phyloP scores from a whole-genome alignment of 2,888 invertebrate genomes.

The Eurytoma californica region DNA sequence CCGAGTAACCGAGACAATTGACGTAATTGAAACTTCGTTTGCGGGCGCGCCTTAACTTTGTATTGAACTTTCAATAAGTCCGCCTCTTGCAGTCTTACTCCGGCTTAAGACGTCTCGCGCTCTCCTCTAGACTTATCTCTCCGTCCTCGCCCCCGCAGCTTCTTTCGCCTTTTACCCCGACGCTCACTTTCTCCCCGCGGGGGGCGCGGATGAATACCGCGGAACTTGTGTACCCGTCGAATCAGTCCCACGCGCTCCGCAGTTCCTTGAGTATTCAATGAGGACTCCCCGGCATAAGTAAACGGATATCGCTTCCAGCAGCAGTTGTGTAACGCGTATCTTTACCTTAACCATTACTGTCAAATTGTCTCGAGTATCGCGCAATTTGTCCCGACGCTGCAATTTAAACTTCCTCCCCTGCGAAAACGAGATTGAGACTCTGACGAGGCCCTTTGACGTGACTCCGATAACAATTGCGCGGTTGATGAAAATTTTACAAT shows the following conservation, averaged over 20 bases:
- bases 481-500: no score
- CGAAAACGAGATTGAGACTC: neutral
- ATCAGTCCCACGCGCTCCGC: slow-evolving; percentile 38
- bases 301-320: slow-evolving; percentile 17
- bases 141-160: slow-evolving; percentile 1
- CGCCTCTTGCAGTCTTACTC: slow-evolving; percentile 54
- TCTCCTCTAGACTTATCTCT: slow-evolving; percentile 2
- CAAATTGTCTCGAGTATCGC: neutral
- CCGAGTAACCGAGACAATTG: slow-evolving; percentile 57
- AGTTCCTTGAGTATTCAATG: slow-evolving; percentile 34
- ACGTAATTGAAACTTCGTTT: slow-evolving; percentile 59
- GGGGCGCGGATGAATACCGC: slow-evolving; percentile 33
- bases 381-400: neutral
- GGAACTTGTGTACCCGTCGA: slow-evolving; percentile 47
- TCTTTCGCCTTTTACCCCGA: slow-evolving; percentile 2
- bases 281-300: slow-evolving; percentile 34
- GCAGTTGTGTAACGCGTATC: neutral
- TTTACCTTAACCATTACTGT: slow-evolving; percentile 13
- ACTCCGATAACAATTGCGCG: no score
- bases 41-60: slow-evolving; percentile 53
- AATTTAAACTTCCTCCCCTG: no score
- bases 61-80: slow-evolving; percentile 58
- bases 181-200: neutral
- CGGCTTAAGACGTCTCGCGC: slow-evolving; percentile 49
- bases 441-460: no score